Evolutionary conservation across 2,113 vertebrate species (phyloP).

Genomic region (Picathartes gymnocephalus): DNA sequence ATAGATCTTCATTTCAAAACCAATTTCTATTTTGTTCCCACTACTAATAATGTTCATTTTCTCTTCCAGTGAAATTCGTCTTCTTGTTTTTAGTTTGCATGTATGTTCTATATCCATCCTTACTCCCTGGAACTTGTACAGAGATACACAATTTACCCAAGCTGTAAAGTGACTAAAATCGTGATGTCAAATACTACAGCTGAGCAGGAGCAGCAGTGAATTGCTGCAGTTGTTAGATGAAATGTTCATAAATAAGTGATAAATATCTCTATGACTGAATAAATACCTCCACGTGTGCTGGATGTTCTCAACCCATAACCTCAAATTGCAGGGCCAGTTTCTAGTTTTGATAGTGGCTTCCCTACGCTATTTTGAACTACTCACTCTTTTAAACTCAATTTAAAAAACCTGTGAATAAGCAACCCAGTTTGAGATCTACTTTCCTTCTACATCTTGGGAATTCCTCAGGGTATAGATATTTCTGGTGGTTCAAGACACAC

Average conservation of each 20-base stretch:
- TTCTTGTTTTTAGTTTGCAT: background rate
- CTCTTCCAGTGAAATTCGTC: background rate
- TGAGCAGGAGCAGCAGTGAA: background rate
- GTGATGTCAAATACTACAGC: background rate
- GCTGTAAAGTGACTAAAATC: background rate
- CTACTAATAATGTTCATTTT: background rate
- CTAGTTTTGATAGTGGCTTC: background rate
- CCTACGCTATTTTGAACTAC: background rate
- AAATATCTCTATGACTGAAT: background rate
- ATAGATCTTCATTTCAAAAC: background rate
- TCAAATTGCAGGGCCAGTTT: background rate
- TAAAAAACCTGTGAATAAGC: background rate
- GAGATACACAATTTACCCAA: background rate
- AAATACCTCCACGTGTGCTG: background rate
- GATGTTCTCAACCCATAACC: background rate
- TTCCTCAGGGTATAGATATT: background rate
- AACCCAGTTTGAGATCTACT: background rate
- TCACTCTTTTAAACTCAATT: background rate
- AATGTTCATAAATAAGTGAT: background rate
- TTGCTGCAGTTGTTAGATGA: background rate
- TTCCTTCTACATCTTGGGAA: background rate
- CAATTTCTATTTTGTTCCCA: background rate
- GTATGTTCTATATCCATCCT: background rate
- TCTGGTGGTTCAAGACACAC: background rate
- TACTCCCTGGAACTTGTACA: background rate